Percentiles rank a stretch among this genome's conserved stretches.
Evolutionary conservation across 2,113 vertebrate genomes (phyloP).

Genomic region (Ramphastos sulfuratus): DNA sequence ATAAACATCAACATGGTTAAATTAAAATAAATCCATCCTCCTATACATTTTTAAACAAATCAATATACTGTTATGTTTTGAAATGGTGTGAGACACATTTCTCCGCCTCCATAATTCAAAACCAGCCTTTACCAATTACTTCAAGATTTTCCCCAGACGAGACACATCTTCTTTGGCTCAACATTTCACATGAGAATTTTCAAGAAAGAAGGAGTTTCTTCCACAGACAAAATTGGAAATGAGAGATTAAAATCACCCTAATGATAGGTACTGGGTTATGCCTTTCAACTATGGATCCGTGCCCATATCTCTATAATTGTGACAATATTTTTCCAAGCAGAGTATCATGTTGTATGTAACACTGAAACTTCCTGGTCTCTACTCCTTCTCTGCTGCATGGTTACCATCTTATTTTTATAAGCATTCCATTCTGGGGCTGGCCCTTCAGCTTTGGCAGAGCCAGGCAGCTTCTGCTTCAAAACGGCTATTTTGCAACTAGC

Average conservation of each 20-base stretch:
- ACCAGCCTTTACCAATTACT: conserved; percentile 49
- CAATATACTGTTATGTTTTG: neutral
- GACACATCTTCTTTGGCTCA: conserved; percentile 47
- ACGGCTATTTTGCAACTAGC: conserved; percentile 53
- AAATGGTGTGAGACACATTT: neutral
- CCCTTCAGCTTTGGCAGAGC: conserved; percentile 46
- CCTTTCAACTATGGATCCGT: conserved; percentile 27
- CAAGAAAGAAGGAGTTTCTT: conserved; percentile 44
- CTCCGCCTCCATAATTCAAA: conserved; percentile 3
- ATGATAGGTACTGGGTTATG: conserved; percentile 48
- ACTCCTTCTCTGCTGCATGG: conserved; percentile 46
- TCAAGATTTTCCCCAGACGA: conserved; percentile 45
- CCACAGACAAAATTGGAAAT: conserved; percentile 47
- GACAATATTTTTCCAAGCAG: conserved; percentile 69
- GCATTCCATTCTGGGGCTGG: conserved; percentile 62
- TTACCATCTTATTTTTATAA: conserved; percentile 71
- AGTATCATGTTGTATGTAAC: conserved; percentile 55
- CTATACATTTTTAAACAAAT: conserved; percentile 4
- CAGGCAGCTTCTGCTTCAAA: conserved; percentile 61
- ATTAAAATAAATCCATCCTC: conserved; percentile 28
- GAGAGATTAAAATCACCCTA: conserved; percentile 49
- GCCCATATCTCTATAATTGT: conserved; percentile 11
- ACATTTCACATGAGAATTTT: conserved; percentile 40
- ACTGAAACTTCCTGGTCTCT: conserved; percentile 67
- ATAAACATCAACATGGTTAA: conserved; percentile 31